phyloP scores from a whole-genome alignment of 2,888 invertebrate species.

The Alviniconcha strummeri region DNA sequence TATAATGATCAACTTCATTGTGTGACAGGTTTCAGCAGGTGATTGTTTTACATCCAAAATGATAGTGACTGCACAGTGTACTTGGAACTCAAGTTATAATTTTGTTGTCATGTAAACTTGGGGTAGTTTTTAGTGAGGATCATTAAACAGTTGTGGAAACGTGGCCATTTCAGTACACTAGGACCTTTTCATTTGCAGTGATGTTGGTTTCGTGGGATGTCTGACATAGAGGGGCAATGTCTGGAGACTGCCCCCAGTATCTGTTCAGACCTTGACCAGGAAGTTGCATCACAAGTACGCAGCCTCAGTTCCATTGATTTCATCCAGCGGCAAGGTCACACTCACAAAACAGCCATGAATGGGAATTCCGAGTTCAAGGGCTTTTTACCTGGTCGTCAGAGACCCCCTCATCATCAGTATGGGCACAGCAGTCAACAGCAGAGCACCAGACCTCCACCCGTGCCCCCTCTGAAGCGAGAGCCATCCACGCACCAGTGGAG shows the following conservation, averaged over 20 bases:
- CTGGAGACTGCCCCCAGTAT: constrained; percentile 40
- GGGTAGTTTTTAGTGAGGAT: too few relatives aligned
- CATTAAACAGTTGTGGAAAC: too few relatives aligned
- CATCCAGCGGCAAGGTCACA: constrained; percentile 7
- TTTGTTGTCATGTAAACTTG: too few relatives aligned
- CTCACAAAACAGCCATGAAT: constrained; percentile 21
- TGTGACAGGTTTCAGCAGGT: too few relatives aligned
- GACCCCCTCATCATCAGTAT: constrained; percentile 48
- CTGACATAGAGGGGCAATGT: constrained; percentile 17
- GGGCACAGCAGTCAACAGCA: constrained; percentile 3
- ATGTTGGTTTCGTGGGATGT: constrained; percentile 6
- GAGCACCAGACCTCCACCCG: background rate
- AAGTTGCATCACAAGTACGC: constrained; percentile 47
- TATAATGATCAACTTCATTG: too few relatives aligned
- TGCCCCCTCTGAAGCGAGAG: background rate
- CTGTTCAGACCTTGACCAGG: constrained; percentile 56
- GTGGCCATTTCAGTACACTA: too few relatives aligned
- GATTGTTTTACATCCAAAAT: too few relatives aligned
- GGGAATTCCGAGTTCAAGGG: constrained; percentile 32
- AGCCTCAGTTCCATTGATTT: constrained; percentile 44
- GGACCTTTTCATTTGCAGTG: too few relatives aligned
- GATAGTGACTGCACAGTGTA: too few relatives aligned
- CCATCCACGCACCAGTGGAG: constrained; percentile 28
- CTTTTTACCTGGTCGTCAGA: constrained; percentile 38
- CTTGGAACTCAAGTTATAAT: too few relatives aligned